Conservation (phyloP, 2,113 vertebrate genomes). For the Leucoraja erinaceus region DNA sequence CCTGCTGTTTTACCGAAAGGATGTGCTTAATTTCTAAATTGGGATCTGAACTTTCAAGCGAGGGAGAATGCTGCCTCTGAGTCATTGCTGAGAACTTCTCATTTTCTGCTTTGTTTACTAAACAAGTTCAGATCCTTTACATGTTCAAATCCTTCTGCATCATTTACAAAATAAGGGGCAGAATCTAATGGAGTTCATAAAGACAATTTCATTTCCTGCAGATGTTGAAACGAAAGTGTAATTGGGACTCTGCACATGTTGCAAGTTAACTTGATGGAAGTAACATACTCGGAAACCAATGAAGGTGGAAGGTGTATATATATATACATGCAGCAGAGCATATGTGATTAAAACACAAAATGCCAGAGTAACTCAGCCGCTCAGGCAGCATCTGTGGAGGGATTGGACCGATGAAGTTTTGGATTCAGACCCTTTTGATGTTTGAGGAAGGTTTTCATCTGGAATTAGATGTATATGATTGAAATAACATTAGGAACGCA, state of each 20-base stretch:
- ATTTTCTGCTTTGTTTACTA: neutral
- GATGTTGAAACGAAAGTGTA: neutral
- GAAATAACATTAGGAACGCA: neutral
- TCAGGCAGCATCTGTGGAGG: too few species aligned
- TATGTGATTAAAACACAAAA: too few species aligned
- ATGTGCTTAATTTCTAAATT: neutral
- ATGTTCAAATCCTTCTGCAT: neutral
- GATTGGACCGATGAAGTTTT: too few species aligned
- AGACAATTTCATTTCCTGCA: neutral
- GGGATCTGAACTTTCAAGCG: neutral
- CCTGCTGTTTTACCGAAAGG: neutral
- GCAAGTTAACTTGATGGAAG: neutral
- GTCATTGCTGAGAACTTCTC: neutral
- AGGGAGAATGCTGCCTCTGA: neutral
- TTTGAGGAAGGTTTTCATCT: neutral
- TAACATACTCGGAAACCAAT: neutral
- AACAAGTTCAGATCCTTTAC: neutral
- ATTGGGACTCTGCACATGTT: neutral
- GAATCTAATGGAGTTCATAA: neutral
- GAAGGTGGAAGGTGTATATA: neutral
- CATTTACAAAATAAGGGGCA: neutral
- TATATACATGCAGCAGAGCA: neutral
- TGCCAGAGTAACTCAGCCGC: too few species aligned
- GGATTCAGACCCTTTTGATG: too few species aligned
- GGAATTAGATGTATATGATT: neutral